Evolutionary conservation across 2,888 invertebrate genomes (phyloP), one percentile per base, ranked within the genome.

Genomic region (Leuctra nigra): DNA sequence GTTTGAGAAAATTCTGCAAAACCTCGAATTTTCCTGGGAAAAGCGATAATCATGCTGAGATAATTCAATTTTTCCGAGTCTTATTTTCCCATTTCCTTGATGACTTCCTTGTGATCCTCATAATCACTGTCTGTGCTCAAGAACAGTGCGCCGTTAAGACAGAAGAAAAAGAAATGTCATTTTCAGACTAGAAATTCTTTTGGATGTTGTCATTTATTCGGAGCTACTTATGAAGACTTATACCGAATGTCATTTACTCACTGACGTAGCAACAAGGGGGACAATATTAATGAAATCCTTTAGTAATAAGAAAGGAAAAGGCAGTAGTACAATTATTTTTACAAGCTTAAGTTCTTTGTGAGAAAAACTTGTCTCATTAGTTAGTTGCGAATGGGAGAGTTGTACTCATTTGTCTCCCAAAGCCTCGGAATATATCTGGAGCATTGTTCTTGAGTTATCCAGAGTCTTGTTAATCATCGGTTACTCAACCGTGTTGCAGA

Each of bases 291-390:
- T 48, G 48, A 33, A 48, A 48, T 48, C 33, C 48, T 48, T 25
- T 16, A 48, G 48, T 48, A 48, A 33, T 48, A 48, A 48, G 48
- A 48, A 48, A 24, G 48, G 29, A 29, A 25, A 16, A 48, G 48
- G 29, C 29, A 48, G 29, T n/a, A n/a, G 48, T 48, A 48, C 48
- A 48, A 48, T 25, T 48, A 48, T 48, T 48, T 48, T 48, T 48
- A 48, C 48, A 48, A 29, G 48, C 48, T 48, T 48, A 48, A 48
- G 48, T 48, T 48, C 48, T 48, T 48, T 48, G 48, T 48, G 16
- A 14, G 48, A 29, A 48, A 29, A 48, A 48, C 48, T 48, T 48
- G 48, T 24, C 48, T 48, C 48, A 48, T 48, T 48, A 48, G 46
- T 46, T 46, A 46, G 46, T 46, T 46, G 23, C n/a, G n/a, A 6